phyloP scores from a whole-genome alignment of 2,888 invertebrate genomes.

The Agrochola circellaris region DNA sequence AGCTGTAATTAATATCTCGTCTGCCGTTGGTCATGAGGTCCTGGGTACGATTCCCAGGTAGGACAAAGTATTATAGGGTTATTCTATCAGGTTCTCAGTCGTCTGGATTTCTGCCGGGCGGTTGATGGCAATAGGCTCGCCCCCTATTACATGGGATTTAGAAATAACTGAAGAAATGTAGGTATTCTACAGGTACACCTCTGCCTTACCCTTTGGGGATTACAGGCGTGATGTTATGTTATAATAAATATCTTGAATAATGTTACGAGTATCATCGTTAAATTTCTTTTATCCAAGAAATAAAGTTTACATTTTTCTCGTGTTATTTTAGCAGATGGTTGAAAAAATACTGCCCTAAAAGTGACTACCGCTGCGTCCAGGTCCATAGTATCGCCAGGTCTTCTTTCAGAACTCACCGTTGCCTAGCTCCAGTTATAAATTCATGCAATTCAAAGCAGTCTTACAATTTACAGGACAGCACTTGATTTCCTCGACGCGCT shows the following conservation, averaged over 20 bases:
- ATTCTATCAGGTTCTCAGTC: too few relatives aligned
- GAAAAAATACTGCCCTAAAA: background rate
- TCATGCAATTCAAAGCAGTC: background rate
- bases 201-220: too few relatives aligned
- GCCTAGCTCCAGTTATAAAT: background rate
- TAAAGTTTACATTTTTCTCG: background rate
- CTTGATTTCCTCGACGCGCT: slow-evolving; percentile 22
- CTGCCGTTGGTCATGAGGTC: too few relatives aligned
- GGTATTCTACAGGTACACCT: background rate
- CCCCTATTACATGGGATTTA: background rate
- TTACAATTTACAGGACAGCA: slow-evolving; percentile 14
- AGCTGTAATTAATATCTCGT: too few relatives aligned
- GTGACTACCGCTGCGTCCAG: background rate
- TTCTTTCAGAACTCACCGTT: background rate
- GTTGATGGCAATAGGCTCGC: background rate
- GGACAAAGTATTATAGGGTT: too few relatives aligned
- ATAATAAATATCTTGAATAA: too few relatives aligned
- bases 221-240: too few relatives aligned
- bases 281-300: background rate
- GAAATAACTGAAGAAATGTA: background rate
- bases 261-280: too few relatives aligned
- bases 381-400: background rate
- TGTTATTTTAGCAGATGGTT: background rate
- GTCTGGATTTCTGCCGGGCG: background rate
- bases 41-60: too few relatives aligned